A percentile compares a stretch with the other conserved stretches of the same genome.
Evolutionary conservation across 2,797 vertebrate genomes (phyloP).

Genomic region (Halcyon smyrnensis): DNA sequence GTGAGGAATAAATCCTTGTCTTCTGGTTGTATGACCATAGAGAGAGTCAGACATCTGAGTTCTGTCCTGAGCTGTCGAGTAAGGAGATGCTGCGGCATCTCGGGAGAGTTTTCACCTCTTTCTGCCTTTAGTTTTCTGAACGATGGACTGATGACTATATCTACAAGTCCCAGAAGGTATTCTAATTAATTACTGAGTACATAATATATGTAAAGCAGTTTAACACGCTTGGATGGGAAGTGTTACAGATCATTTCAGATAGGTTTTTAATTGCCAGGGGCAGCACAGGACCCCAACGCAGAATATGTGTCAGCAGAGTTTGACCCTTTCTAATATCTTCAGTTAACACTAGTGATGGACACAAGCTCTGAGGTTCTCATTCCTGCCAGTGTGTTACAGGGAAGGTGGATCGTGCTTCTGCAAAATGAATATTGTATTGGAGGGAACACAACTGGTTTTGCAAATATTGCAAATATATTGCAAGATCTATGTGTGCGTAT

Average conservation of each 20-base stretch:
- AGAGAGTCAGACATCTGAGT: accelerated
- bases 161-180: neutral
- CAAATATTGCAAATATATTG: neutral
- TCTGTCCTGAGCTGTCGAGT: accelerated
- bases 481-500: accelerated
- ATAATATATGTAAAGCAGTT: neutral
- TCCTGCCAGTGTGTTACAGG: neutral
- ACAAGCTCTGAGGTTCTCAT: neutral
- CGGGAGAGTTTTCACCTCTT: neutral
- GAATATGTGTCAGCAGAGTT: neutral
- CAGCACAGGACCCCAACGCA: accelerated
- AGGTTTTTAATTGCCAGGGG: neutral
- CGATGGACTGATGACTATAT: neutral
- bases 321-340: neutral
- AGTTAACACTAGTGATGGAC: neutral
- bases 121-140: neutral
- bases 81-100: neutral
- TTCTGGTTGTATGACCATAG: accelerated
- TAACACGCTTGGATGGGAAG: neutral
- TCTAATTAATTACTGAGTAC: neutral
- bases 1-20: neutral
- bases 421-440: neutral
- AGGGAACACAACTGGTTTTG: neutral
- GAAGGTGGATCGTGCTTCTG: neutral
- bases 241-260: neutral